A percentile compares a stretch with the other conserved stretches of the same genome.
Evolutionary conservation across 2,888 invertebrate species (phyloP).

Genomic region (Volucella bombylans): DNA sequence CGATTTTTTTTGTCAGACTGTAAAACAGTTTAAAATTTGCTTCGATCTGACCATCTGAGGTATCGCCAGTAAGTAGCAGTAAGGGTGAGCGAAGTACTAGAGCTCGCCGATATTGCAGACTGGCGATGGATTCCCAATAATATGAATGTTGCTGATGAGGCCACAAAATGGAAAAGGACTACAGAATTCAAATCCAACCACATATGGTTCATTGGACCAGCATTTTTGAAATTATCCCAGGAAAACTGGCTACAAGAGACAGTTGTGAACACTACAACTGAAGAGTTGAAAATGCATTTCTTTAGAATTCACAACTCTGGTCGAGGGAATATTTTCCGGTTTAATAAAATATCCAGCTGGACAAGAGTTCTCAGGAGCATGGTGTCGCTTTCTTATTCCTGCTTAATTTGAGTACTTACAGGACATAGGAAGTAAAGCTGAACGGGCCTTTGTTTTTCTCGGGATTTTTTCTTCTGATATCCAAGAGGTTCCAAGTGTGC

Average conservation of each 20-base stretch:
- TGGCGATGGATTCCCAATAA: conserved; percentile 24
- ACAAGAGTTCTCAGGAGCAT: not conserved
- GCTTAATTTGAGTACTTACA: not conserved
- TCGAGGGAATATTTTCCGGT: not conserved
- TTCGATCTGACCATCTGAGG: conserved; percentile 68
- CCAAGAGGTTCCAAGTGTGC: too few relatives aligned
- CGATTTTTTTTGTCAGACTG: conserved; percentile 74
- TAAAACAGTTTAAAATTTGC: conserved; percentile 72
- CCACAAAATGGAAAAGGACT: conserved; percentile 3
- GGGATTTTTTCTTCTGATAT: too few relatives aligned
- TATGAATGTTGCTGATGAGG: conserved; percentile 37
- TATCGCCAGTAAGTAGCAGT: conserved; percentile 57
- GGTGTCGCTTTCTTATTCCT: not conserved
- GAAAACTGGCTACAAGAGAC: conserved; percentile 4
- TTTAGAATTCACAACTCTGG: not conserved
- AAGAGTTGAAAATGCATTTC: conserved; percentile 1
- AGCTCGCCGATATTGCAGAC: conserved; percentile 10
- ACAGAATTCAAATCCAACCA: not conserved
- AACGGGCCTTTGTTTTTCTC: too few relatives aligned
- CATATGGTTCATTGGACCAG: conserved; percentile 15
- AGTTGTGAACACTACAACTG: not conserved
- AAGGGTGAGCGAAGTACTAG: conserved; percentile 54
- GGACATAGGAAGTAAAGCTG: too few relatives aligned
- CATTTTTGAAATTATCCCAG: not conserved
- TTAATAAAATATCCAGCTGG: conserved; percentile 4